Percentiles rank a stretch among this genome's conserved stretches.
phyloP scores from a whole-genome alignment of 2,113 vertebrate genomes.

The Macquaria australasica region DNA sequence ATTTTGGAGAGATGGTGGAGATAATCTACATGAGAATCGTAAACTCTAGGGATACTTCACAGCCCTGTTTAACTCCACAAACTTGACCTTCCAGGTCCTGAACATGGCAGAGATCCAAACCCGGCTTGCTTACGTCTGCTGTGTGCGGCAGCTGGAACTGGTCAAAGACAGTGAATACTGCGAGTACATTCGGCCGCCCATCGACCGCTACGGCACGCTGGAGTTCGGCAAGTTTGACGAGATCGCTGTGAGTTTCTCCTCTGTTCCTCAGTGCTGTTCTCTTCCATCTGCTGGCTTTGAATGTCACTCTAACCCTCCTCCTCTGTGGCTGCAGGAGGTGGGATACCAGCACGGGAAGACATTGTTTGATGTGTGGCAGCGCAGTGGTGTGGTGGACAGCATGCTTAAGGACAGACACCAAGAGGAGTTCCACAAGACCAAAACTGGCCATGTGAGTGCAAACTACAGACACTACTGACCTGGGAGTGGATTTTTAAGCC shows the following conservation, averaged over 20 bases:
- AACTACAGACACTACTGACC: background rate
- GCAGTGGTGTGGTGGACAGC: constrained; percentile 91
- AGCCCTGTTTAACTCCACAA: background rate
- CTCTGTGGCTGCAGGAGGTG: constrained; percentile 86
- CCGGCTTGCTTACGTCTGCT: constrained; percentile 94
- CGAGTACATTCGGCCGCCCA: constrained; percentile 93
- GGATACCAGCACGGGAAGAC: constrained; percentile 94
- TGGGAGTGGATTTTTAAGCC: background rate
- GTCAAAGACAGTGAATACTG: constrained; percentile 94
- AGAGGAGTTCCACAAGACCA: constrained; percentile 88
- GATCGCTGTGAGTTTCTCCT: constrained; percentile 88
- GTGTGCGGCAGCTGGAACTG: constrained; percentile 92
- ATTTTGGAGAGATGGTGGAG: background rate
- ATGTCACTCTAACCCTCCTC: background rate
- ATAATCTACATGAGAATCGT: background rate
- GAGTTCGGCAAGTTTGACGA: constrained; percentile 95
- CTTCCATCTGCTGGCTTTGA: background rate
- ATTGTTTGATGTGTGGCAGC: constrained; percentile 91
- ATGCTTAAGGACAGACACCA: constrained; percentile 92
- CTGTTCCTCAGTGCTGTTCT: background rate
- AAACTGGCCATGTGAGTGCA: constrained; percentile 86
- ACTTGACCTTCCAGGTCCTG: constrained; percentile 86
- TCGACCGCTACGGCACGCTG: constrained; percentile 91
- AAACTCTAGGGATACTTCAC: background rate
- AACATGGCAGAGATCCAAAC: constrained; percentile 98